A percentile compares a stretch with the other conserved stretches of the same genome.
Conservation (phyloP, 2,113 vertebrate species). For the Alosa alosa region DNA sequence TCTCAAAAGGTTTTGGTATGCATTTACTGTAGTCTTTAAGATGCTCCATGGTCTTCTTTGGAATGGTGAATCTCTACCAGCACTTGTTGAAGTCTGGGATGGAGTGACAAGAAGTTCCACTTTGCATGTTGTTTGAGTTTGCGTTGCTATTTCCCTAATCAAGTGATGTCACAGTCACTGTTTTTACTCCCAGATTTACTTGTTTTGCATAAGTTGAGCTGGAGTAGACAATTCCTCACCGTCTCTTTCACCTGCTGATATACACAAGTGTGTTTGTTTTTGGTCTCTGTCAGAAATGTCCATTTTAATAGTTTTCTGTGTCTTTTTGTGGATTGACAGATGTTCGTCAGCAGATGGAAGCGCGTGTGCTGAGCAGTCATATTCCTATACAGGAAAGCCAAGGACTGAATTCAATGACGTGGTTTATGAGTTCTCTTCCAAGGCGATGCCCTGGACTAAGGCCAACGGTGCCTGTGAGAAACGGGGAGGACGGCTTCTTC, state of each 20-base stretch:
- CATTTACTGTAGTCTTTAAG: not conserved
- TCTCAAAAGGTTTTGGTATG: too few species aligned
- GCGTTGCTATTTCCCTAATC: constrained; percentile 72
- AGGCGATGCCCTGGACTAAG: constrained; percentile 53
- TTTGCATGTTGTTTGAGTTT: constrained; percentile 76
- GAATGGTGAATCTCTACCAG: not conserved
- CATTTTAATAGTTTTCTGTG: constrained; percentile 26
- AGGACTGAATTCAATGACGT: constrained; percentile 47
- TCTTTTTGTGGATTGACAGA: constrained; percentile 58
- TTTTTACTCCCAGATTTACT: constrained; percentile 58
- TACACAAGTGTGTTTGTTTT: constrained; percentile 37
- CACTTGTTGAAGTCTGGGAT: not conserved
- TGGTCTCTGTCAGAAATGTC: constrained; percentile 49
- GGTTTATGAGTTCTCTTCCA: constrained; percentile 60
- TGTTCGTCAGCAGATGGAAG: constrained; percentile 30
- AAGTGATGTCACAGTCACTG: constrained; percentile 63
- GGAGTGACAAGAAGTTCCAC: constrained; percentile 14
- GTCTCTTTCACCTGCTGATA: not conserved
- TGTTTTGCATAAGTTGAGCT: constrained; percentile 62
- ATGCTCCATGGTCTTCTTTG: not conserved
- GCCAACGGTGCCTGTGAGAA: constrained; percentile 58
- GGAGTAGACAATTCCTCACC: constrained; percentile 34
- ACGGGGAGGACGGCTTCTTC: constrained; percentile 63
- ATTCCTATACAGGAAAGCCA: not conserved
- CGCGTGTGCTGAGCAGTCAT: not conserved